Base-by-base conservation (phyloP, 2,113 vertebrate species). In the Xiphorhynchus elegans region DNA sequence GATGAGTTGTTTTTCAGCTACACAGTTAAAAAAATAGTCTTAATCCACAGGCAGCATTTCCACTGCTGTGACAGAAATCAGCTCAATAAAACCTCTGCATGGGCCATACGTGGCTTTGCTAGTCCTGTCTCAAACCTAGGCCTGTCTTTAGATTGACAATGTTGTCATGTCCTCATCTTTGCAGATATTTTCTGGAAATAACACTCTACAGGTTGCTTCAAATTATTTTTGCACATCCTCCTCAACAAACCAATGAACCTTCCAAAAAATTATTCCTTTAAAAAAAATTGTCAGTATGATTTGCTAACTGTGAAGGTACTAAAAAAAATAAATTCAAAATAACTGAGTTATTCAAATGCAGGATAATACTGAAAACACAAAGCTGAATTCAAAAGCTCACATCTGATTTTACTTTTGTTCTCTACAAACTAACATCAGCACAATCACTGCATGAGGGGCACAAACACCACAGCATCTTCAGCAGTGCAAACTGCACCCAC, bases 401-500 rank as follows among this genome's bases (percentile, higher is more conserved):
- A 93, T 67, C 58, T 94, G 79, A 92, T 47, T 79, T 81, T 40
- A 31, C 39, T 95, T 94, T 73, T 73, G 35, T 44, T 84, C 62
- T 55, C 26, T 21, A 4, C 2, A 8, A 73, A 85, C 60, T 33
- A 35, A 50, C 8, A 18, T 17, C 78, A 58, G 84, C 19, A 50
- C 76, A 84, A 52, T 20, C 35, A 3, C 37, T 86, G 90, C 87
- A 67, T 82, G 39, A 56, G 67, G 80, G 75, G 39, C 24, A 18
- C 4, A 8, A 77, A 6, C 76, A 17, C 58, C 17, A 17, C 0
- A 1, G 50, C 29, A 26, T 59, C 49, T 52, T 33, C 72, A 24
- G 31, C 29, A 16, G n/a, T 3, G 60, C 19, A 10, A 60, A 44
- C 2, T 53, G 14, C 58, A 28, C 4, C 39, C 17, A 1, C 50